phyloP scores from a whole-genome alignment of 2,113 vertebrate genomes.

The Gallinago undulata region DNA sequence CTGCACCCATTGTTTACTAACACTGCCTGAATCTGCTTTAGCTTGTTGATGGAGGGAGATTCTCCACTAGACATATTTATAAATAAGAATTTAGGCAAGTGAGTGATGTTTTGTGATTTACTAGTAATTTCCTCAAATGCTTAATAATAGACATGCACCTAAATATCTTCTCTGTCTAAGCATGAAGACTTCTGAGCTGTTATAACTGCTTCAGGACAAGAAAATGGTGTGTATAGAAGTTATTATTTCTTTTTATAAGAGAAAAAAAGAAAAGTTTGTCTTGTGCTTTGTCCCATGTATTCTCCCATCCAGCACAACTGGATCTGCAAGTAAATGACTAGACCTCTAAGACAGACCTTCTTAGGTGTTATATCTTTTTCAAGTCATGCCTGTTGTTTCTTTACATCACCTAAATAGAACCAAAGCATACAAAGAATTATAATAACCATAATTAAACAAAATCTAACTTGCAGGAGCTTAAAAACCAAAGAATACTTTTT shows the following conservation, averaged over 20 bases:
- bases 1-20: neutral
- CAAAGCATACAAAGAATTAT: neutral
- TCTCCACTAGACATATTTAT: neutral
- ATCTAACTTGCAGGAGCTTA: neutral
- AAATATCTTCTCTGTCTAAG: neutral
- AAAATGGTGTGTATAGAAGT: neutral
- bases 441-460: slow-evolving; percentile 16
- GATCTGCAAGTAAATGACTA: neutral
- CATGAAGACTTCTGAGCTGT: neutral
- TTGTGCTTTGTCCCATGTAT: neutral
- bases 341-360: neutral
- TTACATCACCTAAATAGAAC: neutral
- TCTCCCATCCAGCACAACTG: neutral
- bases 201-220: neutral
- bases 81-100: neutral
- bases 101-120: neutral
- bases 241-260: neutral
- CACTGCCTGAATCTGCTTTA: neutral
- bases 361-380: neutral
- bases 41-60: neutral
- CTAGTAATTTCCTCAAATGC: neutral
- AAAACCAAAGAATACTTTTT: neutral
- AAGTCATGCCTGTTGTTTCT: neutral
- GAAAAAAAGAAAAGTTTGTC: neutral
- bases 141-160: neutral